Base-by-base conservation (phyloP, 1,140 invertebrate species). In the Physella acuta region DNA sequence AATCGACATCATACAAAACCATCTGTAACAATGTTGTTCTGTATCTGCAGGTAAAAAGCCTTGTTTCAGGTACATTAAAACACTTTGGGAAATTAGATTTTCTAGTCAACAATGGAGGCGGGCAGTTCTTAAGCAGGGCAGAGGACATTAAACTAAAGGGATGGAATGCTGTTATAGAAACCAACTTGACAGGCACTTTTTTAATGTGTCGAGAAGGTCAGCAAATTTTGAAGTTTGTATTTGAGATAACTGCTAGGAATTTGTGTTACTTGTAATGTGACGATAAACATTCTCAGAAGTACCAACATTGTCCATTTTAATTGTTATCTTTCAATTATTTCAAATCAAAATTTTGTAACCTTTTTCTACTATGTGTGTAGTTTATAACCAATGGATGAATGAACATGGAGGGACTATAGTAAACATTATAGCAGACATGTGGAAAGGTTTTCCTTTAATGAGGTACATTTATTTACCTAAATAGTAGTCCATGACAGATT, bases 101-200 rank as follows among this genome's bases (percentile, higher is more conserved):
- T 72, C 71, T 88, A 33, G 82, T 88, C 0, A 88, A 88, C 70
- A 88, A 88, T 81, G 87, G 86, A 26, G 87, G 87, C 20, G 87
- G 87, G 4, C 87, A 88, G 76, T 88, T 88, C 77, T 72, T 79
- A 0, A 79, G 77, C 16, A 74, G 78, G 11, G 81, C 80, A 8
- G 77, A 74, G 28, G 72, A 84, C 53, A 84, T 87, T 61, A 76
- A 72, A 5, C 70, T 85, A 5, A 88, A 88, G 75, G 87, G 87
- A n/a, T 88, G 87, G 87, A 86, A 88, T 81, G 87, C 87, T 75
- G 87, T 88, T 1, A 80, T 88, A 36, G 87, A 88, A 55, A 88
- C 87, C 31, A 88, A 88, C 75, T 77, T 88, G 8, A 88, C 86
- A 16, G 87, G 87, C 20, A 87, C 87, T 17, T 88, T 86, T 73